Evolutionary conservation across 2,797 vertebrate species (phyloP).

Genomic region (Lemur catta): DNA sequence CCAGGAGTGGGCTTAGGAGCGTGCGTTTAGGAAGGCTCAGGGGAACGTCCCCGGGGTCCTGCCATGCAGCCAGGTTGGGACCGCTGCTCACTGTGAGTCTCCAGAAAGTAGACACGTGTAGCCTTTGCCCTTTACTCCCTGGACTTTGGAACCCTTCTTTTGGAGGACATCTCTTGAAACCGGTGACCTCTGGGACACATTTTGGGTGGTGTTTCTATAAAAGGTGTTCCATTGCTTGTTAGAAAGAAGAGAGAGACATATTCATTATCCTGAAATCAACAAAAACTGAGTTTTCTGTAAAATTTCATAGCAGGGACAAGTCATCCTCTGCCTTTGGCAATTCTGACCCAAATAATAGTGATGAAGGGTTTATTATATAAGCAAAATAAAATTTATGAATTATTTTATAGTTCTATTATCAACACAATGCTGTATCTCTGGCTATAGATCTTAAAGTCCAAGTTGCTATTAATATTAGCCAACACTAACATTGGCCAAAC

Average conservation of each 20-base stretch:
- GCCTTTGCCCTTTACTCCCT: background rate
- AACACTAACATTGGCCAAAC: background rate
- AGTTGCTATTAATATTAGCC: background rate
- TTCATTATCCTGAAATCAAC: background rate
- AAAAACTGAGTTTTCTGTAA: background rate
- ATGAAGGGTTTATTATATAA: background rate
- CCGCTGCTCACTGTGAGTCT: accelerated
- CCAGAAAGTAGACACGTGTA: accelerated
- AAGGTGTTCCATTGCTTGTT: background rate
- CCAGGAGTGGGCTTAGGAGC: background rate
- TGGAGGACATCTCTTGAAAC: background rate
- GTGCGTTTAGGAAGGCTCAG: background rate
- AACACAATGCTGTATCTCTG: background rate
- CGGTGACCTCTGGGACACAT: background rate
- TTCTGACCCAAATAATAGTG: background rate
- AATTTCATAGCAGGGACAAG: background rate
- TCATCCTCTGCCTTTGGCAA: background rate
- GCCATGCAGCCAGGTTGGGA: background rate
- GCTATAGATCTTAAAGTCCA: background rate
- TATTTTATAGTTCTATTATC: background rate
- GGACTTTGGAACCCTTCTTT: background rate
- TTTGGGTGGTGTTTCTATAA: background rate
- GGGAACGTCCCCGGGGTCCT: background rate
- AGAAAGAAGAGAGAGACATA: background rate
- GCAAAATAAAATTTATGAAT: background rate